Percentiles rank a stretch among this genome's conserved stretches.
Conservation (phyloP, 2,888 invertebrate species). For the Diaprepes abbreviatus region DNA sequence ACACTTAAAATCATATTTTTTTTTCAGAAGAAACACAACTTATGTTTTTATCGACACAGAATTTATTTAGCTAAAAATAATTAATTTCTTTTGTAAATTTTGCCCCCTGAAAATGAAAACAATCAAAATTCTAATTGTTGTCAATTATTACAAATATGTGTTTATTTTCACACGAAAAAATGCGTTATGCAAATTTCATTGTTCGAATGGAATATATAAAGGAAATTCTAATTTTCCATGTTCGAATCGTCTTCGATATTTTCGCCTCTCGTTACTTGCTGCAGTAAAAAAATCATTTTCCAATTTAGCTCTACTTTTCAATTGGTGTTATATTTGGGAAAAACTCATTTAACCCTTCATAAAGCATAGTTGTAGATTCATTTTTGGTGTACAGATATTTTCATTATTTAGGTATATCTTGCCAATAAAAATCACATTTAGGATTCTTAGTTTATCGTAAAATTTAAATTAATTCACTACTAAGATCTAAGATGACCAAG, state of each 20-base stretch:
- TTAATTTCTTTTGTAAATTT: no score
- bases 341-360: background rate
- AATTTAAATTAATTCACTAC: no score
- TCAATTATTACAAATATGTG: background rate
- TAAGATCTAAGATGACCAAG: no score
- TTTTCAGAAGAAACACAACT: no score
- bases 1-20: no score
- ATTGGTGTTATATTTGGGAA: background rate
- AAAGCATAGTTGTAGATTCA: no score
- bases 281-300: constrained; percentile 1
- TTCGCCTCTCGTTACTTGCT: background rate
- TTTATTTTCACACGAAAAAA: no score
- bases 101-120: no score
- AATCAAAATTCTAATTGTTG: background rate
- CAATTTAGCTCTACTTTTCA: background rate
- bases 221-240: background rate
- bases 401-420: background rate
- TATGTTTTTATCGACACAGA: no score
- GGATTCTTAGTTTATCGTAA: background rate
- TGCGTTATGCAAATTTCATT: background rate
- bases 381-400: no score
- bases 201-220: background rate
- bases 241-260: background rate
- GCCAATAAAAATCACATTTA: background rate
- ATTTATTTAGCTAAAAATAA: no score